Conservation (phyloP, 2,888 invertebrate genomes). For the Phytoseiulus persimilis region DNA sequence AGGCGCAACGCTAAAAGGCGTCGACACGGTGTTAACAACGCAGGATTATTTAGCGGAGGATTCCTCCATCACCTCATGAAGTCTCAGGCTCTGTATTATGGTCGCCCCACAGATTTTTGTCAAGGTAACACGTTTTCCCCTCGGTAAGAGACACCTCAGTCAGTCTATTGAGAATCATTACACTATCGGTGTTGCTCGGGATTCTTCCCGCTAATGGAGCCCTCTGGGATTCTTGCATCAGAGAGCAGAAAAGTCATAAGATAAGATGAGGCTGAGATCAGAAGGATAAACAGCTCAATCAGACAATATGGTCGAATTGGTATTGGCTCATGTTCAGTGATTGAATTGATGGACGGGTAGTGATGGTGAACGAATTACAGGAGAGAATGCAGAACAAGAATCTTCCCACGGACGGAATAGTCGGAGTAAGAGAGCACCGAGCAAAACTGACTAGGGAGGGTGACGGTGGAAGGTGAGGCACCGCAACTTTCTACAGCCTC, state of each 20-base stretch:
- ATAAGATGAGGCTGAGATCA: not conserved
- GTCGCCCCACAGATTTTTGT: not conserved
- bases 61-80: not conserved
- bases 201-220: not conserved
- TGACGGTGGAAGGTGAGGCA: not conserved
- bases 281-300: not conserved
- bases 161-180: not conserved
- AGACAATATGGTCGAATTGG: not conserved
- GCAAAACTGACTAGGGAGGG: not conserved
- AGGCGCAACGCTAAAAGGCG: slow-evolving; percentile 34
- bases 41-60: not conserved
- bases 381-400: not conserved
- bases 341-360: not conserved
- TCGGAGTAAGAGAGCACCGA: not conserved
- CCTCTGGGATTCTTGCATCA: not conserved
- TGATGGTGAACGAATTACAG: not conserved
- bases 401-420: not conserved
- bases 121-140: not conserved
- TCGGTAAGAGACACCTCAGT: not conserved
- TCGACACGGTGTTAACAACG: slow-evolving; percentile 15
- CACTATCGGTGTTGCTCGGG: not conserved
- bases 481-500: not conserved
- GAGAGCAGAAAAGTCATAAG: not conserved
- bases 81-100: not conserved
- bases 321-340: not conserved